Conservation (phyloP, 1,140 invertebrate genomes). For the Drosophila parabipectinata region DNA sequence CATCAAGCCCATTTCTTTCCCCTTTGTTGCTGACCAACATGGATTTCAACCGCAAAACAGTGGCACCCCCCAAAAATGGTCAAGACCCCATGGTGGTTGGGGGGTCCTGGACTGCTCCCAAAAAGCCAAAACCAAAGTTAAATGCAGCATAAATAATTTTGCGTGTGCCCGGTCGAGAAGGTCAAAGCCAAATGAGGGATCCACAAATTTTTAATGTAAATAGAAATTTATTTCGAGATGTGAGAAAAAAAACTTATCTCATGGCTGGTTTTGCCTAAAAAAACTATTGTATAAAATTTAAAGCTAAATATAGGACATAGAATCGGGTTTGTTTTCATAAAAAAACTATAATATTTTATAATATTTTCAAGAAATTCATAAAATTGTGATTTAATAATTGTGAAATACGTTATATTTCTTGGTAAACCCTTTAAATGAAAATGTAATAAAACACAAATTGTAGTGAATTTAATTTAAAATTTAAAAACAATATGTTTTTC, state of each 20-base stretch:
- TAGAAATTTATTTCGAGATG: not conserved
- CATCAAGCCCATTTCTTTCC: not conserved
- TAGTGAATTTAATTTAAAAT: too few species aligned
- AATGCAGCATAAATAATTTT: constrained; percentile 81
- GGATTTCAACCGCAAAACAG: constrained; percentile 67
- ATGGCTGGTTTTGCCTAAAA: not conserved
- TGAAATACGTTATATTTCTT: too few species aligned
- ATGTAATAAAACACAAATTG: too few species aligned
- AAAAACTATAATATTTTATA: too few species aligned
- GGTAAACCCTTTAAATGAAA: too few species aligned
- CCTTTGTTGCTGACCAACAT: constrained; percentile 33
- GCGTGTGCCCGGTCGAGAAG: constrained; percentile 46
- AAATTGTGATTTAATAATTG: too few species aligned
- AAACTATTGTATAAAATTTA: not conserved
- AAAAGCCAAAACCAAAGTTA: constrained; percentile 72
- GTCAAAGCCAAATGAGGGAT: constrained; percentile 17
- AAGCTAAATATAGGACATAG: not conserved
- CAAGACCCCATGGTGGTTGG: not conserved
- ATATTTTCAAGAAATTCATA: too few species aligned
- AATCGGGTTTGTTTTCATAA: not conserved
- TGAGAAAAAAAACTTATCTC: not conserved
- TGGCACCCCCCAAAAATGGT: constrained; percentile 42
- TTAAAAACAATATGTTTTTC: too few species aligned
- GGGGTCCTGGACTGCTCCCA: not conserved
- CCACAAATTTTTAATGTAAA: not conserved